phyloP scores from a whole-genome alignment of 2,888 invertebrate genomes.

The Pharmacophagus antenor region DNA sequence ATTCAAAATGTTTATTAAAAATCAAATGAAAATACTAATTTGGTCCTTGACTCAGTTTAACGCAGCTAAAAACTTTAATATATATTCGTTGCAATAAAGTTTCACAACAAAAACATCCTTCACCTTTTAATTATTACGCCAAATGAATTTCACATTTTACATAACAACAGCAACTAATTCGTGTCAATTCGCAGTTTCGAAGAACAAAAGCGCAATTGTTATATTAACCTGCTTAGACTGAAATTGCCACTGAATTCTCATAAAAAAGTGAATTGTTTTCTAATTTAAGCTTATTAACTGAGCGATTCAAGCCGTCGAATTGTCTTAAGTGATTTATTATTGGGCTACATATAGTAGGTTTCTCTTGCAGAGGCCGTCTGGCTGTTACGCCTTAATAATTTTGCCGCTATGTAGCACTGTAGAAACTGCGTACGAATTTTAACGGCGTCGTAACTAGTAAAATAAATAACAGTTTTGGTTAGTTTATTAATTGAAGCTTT shows the following conservation, averaged over 20 bases:
- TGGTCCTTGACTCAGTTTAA: neutral
- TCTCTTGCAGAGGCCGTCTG: slow-evolving; percentile 1
- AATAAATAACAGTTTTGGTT: too few species aligned
- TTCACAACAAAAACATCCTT: neutral
- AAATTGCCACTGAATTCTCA: too few species aligned
- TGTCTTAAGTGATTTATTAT: slow-evolving; percentile 1
- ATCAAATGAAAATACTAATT: neutral
- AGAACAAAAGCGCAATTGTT: too few species aligned
- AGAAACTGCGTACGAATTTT: neutral
- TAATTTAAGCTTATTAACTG: neutral
- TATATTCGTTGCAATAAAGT: neutral
- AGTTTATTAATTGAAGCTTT: too few species aligned
- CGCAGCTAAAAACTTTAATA: neutral
- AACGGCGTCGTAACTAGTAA: neutral
- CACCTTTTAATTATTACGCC: too few species aligned
- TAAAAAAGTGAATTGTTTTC: too few species aligned
- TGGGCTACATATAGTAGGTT: neutral
- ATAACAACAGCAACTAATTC: too few species aligned
- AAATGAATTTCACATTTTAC: too few species aligned
- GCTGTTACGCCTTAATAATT: neutral
- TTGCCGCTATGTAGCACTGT: neutral
- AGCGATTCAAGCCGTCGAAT: neutral
- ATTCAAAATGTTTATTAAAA: neutral
- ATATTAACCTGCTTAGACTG: too few species aligned
- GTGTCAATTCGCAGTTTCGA: too few species aligned